These are phyloP conservation scores for Leucophenga maculata DNA, from an alignment of 2,888 invertebrate species.

Conservation along the genomic window DNA sequence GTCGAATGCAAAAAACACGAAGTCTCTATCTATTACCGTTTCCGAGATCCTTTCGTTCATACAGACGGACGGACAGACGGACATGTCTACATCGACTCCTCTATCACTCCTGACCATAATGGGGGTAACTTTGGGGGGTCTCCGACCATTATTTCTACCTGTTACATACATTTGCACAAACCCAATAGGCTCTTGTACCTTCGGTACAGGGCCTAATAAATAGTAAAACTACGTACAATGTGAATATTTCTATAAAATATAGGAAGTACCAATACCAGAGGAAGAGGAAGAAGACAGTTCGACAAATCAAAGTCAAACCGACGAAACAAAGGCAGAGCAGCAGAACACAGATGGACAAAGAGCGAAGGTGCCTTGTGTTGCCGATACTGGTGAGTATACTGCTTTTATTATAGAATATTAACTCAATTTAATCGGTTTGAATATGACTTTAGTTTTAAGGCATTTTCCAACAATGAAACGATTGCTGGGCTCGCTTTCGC, in stretches of 20 bases:
- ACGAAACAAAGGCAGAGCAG: constrained; percentile 87
- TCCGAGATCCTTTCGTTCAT: too few relatives aligned
- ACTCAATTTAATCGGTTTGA: neutral
- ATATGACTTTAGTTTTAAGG: constrained; percentile 76
- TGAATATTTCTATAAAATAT: constrained; percentile 41
- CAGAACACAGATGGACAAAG: constrained; percentile 73
- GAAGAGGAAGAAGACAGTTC: constrained; percentile 72
- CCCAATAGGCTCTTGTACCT: too few relatives aligned
- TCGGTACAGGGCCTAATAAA: too few relatives aligned
- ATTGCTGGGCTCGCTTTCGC: constrained; percentile 84
- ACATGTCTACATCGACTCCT: too few relatives aligned
- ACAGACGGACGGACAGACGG: too few relatives aligned
- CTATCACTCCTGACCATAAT: too few relatives aligned
- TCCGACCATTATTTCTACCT: too few relatives aligned
- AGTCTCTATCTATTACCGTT: too few relatives aligned
- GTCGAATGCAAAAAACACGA: too few relatives aligned
- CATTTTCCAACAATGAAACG: constrained; percentile 87
- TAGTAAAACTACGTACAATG: too few relatives aligned
- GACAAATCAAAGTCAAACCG: constrained; percentile 79
- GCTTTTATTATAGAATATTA: neutral
- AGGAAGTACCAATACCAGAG: constrained; percentile 72
- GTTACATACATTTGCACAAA: too few relatives aligned
- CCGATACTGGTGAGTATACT: constrained; percentile 77
- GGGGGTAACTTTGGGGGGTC: too few relatives aligned
- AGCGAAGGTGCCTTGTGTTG: constrained; percentile 79